Conservation (phyloP, 2,888 invertebrate genomes). For the Nephrotoma guestfalica region DNA sequence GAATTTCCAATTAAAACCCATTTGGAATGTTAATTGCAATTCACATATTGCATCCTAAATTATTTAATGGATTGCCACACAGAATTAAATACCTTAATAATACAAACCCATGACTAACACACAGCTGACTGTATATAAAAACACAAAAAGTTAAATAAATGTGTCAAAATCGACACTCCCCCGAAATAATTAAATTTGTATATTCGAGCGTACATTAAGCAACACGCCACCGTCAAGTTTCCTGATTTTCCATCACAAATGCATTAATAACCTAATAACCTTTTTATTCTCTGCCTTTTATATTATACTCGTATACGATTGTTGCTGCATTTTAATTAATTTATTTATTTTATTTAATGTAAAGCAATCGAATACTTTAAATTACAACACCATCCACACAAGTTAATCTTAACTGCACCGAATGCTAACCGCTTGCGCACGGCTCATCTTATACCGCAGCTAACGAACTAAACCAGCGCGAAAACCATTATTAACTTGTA, state of each 20-base stretch:
- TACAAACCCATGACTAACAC: neutral
- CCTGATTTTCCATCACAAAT: neutral
- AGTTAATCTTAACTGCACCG: neutral
- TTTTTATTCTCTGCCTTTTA: neutral
- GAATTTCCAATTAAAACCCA: neutral
- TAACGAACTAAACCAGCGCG: neutral
- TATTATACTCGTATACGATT: neutral
- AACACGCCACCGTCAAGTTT: neutral
- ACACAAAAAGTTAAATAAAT: neutral
- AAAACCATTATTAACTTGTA: neutral
- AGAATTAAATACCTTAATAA: neutral
- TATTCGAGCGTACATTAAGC: neutral
- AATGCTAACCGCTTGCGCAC: neutral
- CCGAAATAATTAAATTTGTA: neutral
- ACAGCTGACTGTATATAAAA: neutral
- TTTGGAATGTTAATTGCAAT: neutral
- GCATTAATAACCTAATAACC: neutral
- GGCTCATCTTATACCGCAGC: neutral
- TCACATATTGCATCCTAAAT: neutral
- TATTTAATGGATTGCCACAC: neutral
- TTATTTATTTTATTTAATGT: neutral
- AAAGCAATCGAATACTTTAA: neutral
- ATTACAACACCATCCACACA: neutral
- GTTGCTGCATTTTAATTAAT: neutral
- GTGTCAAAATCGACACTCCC: neutral